Evolutionary conservation across 2,113 vertebrate species (phyloP), one percentile per base, ranked within the genome.

Genomic region (Erinaceus europaeus): DNA sequence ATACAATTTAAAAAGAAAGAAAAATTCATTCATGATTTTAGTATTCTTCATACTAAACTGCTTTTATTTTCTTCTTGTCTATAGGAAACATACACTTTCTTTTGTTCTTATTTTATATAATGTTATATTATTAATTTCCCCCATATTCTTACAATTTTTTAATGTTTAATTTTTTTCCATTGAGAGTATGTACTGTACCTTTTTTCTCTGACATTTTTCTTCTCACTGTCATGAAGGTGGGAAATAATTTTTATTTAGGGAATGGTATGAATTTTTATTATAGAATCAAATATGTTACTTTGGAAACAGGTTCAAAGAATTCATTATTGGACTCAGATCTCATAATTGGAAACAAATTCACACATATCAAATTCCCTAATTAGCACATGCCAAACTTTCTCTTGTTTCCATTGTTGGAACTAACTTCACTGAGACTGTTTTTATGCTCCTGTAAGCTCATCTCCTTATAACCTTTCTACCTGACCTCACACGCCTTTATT

Each of bases 331-430:
- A 94, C 65, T 93, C 91, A 79, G 84, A 89, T 94, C 74, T 94
- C 82, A 72, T 93, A 92, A 94, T 88, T 94, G 94, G 94, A 94
- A 94, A 93, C 88, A 93, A 87, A 94, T 95, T 95, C 92, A 88
- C 95, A 94, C 91, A 61, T 93, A 90, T 85, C 90, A 91, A 83
- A 85, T 74, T 83, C 27, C 44, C 91, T 94, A 94, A 95, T 95
- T 95, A 94, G 90, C 92, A 91, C 91, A 92, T 94, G 91, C 50
- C 91, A 94, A 89, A 90, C 85, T 91, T 85, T 81, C 59, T 88
- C 73, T 87, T 27, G 0, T 86, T 90, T 90, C 89, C 32, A 59
- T 92, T 94, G 74, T 90, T 91, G 40, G 62, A 91, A 88, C 83
- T 88, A 82, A 92, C n/a, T 90, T 92, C 46, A 53, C 46, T 84